These are phyloP conservation scores for Rhineura floridana DNA, from an alignment of 2,113 vertebrate species.

Conservation along the genomic window DNA sequence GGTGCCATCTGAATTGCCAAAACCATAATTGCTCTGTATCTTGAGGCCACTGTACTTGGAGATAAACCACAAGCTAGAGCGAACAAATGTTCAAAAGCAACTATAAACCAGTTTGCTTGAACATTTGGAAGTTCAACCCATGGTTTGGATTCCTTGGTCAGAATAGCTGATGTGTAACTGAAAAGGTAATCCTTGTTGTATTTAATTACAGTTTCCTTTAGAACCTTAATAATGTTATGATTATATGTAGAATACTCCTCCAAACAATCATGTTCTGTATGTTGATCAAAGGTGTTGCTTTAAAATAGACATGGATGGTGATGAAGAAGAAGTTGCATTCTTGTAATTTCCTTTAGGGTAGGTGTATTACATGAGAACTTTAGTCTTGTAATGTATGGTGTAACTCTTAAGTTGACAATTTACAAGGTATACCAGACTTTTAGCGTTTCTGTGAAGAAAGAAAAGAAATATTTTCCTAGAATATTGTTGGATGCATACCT, in stretches of 20 bases:
- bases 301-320: neutral
- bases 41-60: too few relatives aligned
- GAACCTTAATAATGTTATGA: neutral
- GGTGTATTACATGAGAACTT: neutral
- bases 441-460: neutral
- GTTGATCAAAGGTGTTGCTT: neutral
- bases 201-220: neutral
- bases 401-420: neutral
- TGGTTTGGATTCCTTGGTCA: too few relatives aligned
- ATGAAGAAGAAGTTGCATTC: neutral
- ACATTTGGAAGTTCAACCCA: too few relatives aligned
- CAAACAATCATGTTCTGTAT: neutral
- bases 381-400: neutral
- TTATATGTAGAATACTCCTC: neutral
- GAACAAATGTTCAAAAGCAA: too few relatives aligned
- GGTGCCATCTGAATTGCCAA: too few relatives aligned
- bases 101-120: too few relatives aligned
- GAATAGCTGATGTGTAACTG: too few relatives aligned
- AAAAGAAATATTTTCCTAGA: neutral
- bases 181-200: neutral
- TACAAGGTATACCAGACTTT: neutral
- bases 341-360: neutral
- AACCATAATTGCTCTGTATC: too few relatives aligned
- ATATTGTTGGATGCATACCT: neutral
- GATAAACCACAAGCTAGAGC: too few relatives aligned